phyloP scores from a whole-genome alignment of 1,140 invertebrate genomes.

The Pararge aegeria region DNA sequence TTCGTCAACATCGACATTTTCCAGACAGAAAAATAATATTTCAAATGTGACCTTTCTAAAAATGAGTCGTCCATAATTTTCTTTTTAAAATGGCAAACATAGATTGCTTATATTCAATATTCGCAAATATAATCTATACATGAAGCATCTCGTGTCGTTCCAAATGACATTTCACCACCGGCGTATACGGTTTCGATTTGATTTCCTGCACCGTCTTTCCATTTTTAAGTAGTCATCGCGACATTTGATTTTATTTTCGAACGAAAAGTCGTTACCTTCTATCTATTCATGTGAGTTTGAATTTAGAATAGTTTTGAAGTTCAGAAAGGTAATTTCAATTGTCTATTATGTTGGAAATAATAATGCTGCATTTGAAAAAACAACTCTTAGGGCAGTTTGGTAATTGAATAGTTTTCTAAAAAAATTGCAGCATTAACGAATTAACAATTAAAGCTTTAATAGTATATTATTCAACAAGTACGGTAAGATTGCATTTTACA shows the following conservation, averaged over 20 bases:
- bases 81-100: constrained; percentile 8
- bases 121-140: constrained; percentile 17
- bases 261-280: background rate
- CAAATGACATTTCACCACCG: constrained; percentile 47
- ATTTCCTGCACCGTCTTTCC: constrained; percentile 50
- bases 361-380: no score
- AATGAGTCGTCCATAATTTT: constrained; percentile 2
- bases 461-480: no score
- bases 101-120: constrained; percentile 10
- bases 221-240: constrained; percentile 64
- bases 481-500: no score
- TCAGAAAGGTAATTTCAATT: no score
- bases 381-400: no score
- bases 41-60: background rate
- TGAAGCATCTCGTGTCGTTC: constrained; percentile 22
- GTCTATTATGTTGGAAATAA: no score
- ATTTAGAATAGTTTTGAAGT: background rate
- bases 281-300: background rate
- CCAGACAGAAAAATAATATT: background rate
- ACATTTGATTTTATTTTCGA: constrained; percentile 12
- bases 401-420: no score
- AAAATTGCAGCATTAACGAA: no score
- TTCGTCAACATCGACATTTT: no score
- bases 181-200: constrained; percentile 56
- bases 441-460: no score